These are phyloP conservation scores for Chironex yamaguchii DNA, from an alignment of 30 jellyfish, hydroid and myxozoan species.

Conservation along the genomic window DNA sequence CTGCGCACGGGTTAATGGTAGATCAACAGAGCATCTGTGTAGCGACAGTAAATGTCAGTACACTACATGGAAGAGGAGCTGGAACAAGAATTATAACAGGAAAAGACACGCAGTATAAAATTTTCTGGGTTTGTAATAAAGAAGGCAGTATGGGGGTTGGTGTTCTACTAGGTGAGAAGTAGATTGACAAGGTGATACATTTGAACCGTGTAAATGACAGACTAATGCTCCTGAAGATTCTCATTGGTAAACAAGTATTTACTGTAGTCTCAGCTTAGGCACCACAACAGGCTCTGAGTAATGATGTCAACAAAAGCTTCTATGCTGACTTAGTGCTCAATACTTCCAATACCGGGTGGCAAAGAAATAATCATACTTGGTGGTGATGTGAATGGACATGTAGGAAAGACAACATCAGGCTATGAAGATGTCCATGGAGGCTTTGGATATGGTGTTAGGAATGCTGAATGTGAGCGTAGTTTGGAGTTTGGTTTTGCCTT, in stretches of 20 bases:
- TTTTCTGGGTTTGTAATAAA: conserved; percentile 21
- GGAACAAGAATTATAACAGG: conserved; percentile 11
- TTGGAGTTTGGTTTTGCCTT: too few species aligned
- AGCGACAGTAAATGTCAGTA: background rate
- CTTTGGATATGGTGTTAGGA: conserved; percentile 11
- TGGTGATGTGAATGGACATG: conserved; percentile 62
- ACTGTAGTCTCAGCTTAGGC: background rate
- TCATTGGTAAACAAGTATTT: background rate
- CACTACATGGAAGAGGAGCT: background rate
- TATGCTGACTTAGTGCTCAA: too few species aligned
- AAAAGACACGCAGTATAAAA: conserved; percentile 21
- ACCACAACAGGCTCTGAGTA: background rate
- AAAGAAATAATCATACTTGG: background rate
- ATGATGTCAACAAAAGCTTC: background rate
- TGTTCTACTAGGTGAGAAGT: background rate
- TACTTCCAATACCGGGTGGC: too few species aligned
- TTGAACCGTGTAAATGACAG: background rate
- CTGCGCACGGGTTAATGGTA: conserved; percentile 3
- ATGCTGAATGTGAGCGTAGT: conserved; percentile 38
- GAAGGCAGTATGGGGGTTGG: conserved; percentile 9
- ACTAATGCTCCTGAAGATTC: background rate
- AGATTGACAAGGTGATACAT: background rate
- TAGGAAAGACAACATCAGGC: conserved; percentile 13
- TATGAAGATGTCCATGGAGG: conserved; percentile 47
- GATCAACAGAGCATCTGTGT: background rate